Evolutionary conservation across 2,113 vertebrate genomes (phyloP).

Genomic region (Zosterops borbonicus): DNA sequence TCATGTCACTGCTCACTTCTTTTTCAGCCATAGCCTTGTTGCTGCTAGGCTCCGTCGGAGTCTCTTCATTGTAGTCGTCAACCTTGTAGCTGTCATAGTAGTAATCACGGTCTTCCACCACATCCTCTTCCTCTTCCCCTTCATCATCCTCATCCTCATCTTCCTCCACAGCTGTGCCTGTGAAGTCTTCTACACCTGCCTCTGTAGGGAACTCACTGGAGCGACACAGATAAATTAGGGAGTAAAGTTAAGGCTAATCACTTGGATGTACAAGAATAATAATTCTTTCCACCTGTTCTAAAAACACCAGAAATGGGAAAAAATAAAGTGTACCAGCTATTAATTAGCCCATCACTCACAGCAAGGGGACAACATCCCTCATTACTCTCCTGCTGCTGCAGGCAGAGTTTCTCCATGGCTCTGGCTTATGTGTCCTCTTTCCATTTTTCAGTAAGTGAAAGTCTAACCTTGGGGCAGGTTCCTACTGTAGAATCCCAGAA

Average conservation of each 20-base stretch:
- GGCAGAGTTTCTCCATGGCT: not conserved
- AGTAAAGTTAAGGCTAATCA: not conserved
- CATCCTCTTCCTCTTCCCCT: constrained; percentile 82
- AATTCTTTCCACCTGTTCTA: not conserved
- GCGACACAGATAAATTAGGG: not conserved
- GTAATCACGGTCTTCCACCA: constrained; percentile 82
- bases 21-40: constrained; percentile 71
- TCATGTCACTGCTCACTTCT: constrained; percentile 84
- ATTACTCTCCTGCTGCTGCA: not conserved
- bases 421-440: not conserved
- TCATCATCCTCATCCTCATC: constrained; percentile 81
- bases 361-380: not conserved
- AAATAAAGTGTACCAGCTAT: not conserved
- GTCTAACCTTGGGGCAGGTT: not conserved
- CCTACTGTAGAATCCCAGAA: not conserved
- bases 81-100: constrained; percentile 81
- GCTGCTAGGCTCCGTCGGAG: constrained; percentile 60
- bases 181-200: constrained; percentile 83
- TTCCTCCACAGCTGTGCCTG: constrained; percentile 73
- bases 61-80: constrained; percentile 80
- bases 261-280: not conserved
- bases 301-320: not conserved
- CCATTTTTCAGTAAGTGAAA: not conserved
- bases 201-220: constrained; percentile 82
- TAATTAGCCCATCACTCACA: not conserved